Evolutionary conservation across 2,113 vertebrate species (phyloP).

Genomic region (Phoxinus phoxinus): DNA sequence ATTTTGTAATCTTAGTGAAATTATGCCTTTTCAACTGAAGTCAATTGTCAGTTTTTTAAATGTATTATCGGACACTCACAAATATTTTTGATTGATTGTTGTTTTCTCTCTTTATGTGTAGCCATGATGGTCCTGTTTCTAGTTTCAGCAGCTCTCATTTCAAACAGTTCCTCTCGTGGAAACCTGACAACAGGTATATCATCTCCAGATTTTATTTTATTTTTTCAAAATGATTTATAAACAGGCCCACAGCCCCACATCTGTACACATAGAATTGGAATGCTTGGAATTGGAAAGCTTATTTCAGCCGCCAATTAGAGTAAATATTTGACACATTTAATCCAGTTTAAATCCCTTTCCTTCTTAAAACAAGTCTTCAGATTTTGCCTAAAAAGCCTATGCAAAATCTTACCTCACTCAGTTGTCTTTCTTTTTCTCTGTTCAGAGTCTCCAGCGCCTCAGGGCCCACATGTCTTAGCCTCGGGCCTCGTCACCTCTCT

Average conservation of each 20-base stretch:
- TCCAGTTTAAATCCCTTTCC: background rate
- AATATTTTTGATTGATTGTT: background rate
- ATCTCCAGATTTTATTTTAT: background rate
- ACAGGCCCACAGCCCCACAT: background rate
- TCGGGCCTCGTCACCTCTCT: constrained; percentile 85
- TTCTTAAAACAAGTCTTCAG: background rate
- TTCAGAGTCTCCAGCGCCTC: constrained; percentile 70
- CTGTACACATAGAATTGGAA: background rate
- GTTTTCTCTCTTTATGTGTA: constrained; percentile 52
- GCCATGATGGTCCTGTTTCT: constrained; percentile 81
- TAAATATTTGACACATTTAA: background rate
- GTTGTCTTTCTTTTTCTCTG: constrained; percentile 24
- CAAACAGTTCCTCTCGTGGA: constrained; percentile 71
- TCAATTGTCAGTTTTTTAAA: background rate
- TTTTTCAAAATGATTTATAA: constrained; percentile 4
- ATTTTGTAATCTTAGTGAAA: background rate
- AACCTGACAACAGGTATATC: constrained; percentile 72
- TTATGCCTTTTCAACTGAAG: background rate
- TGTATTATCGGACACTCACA: background rate
- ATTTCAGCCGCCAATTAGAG: background rate
- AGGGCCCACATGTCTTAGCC: constrained; percentile 80
- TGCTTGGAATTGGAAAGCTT: background rate
- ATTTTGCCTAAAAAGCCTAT: background rate
- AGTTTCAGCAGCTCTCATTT: constrained; percentile 68
- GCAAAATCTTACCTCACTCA: constrained; percentile 3